Percentiles rank a stretch among this genome's conserved stretches.
Evolutionary conservation across 2,113 vertebrate species (phyloP).

Genomic region (Phainopepla nitens): DNA sequence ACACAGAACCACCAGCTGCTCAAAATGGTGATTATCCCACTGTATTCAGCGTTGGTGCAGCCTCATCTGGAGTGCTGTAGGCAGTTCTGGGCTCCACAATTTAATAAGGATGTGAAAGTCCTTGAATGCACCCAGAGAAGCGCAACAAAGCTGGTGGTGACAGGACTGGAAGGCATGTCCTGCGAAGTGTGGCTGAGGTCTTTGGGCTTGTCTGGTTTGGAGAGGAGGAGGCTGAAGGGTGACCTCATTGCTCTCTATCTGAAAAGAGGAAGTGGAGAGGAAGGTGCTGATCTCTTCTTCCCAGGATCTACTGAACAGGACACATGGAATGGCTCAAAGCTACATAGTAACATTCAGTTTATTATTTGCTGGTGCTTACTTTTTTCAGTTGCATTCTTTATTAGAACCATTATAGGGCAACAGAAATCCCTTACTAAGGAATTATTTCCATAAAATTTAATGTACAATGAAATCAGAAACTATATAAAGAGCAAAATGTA

Average conservation of each 20-base stretch:
- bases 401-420: not conserved
- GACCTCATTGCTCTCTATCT: not conserved
- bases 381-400: not conserved
- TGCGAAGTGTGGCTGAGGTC: not conserved
- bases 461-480: not conserved
- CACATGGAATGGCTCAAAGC: not conserved
- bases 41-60: accelerated
- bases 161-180: not conserved
- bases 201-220: not conserved
- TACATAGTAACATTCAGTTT: not conserved
- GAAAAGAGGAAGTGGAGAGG: not conserved
- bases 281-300: not conserved
- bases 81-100: not conserved
- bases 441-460: not conserved
- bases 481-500: not conserved
- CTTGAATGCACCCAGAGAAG: not conserved
- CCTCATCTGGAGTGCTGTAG: not conserved
- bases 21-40: accelerated
- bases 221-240: not conserved
- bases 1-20: not conserved
- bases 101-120: not conserved
- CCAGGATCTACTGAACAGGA: not conserved
- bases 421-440: not conserved
- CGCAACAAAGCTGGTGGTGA: not conserved
- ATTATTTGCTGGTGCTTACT: not conserved